phyloP scores from a whole-genome alignment of 2,113 vertebrate species.

The Vimba vimba region DNA sequence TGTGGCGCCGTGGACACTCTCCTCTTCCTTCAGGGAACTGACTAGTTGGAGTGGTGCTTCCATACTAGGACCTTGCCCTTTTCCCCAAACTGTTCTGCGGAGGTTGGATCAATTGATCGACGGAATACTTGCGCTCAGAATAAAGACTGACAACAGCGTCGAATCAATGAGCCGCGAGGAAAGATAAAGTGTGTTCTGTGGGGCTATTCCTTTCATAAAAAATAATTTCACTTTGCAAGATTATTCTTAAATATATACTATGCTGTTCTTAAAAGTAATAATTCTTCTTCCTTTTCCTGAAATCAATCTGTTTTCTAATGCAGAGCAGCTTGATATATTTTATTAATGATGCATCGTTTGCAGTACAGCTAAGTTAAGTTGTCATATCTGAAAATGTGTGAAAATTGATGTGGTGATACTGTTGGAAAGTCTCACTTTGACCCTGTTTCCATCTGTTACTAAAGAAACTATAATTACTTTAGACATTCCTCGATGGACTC shows the following conservation, averaged over 20 bases:
- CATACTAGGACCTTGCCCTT: background rate
- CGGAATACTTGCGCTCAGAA: background rate
- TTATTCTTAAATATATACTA: background rate
- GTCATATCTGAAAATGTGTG: background rate
- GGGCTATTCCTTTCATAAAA: conserved; percentile 3
- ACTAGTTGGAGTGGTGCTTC: background rate
- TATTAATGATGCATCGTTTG: background rate
- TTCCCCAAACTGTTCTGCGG: background rate
- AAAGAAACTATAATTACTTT: background rate
- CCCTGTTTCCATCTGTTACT: background rate
- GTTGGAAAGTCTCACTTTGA: background rate
- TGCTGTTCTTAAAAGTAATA: background rate
- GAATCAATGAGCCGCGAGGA: background rate
- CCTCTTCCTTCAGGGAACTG: background rate
- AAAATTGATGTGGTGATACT: background rate
- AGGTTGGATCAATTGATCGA: conserved; percentile 7
- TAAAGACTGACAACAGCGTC: background rate
- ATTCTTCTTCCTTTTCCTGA: background rate
- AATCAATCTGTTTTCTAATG: background rate
- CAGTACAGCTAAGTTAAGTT: background rate
- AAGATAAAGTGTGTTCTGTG: background rate
- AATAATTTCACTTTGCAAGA: background rate
- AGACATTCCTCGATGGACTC: background rate
- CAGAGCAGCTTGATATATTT: background rate
- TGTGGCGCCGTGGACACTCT: background rate